Evolutionary conservation across 2,113 vertebrate species (phyloP), one percentile per base, ranked within the genome.

Genomic region (Gadus macrocephalus): DNA sequence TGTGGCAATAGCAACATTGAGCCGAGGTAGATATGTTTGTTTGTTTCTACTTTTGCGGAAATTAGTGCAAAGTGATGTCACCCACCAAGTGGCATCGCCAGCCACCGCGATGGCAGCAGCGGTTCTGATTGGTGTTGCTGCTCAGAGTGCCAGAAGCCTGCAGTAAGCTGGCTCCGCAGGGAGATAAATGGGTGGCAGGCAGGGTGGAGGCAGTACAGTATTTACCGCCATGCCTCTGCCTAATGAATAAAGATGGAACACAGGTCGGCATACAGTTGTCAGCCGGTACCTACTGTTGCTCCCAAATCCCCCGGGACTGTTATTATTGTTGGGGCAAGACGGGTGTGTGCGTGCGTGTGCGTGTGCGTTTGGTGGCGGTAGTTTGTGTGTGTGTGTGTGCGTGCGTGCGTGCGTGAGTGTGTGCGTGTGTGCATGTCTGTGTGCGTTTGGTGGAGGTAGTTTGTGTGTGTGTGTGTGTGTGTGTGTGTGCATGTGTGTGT

Each of bases 201-300:
- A 56, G 53, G 5, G 71, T 56, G 31, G 31, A n/a, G 27, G 25
- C 59, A 61, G 59, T 59, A 65, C 62, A 71, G 61, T 56, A 59
- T 70, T 31, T 31, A 31, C 31, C 31, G 31, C 31, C 84, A 68
- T 81, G 81, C 75, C 66, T 42, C 70, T 74, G 72, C 83, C 75
- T 70, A 79, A 85, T 85, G 81, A 85, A 86, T 88, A 85, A 79
- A 86, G 78, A 87, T 88, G 74, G 84, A 85, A 87, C 79, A 78
- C 64, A 75, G 73, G 81, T 82, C 68, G 81, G 69, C 73, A 75
- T 55, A 55, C 80, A 78, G 76, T 83, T 86, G 83, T 87, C 83
- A 87, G 77, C 76, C 77, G 74, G 76, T 83, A 83, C 68, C 80
- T 81, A 85, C 83, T 87, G 84, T 87, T 84, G 78, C 84, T 87